Conservation (phyloP, 1,140 invertebrate genomes). For the Ips nitidus region DNA sequence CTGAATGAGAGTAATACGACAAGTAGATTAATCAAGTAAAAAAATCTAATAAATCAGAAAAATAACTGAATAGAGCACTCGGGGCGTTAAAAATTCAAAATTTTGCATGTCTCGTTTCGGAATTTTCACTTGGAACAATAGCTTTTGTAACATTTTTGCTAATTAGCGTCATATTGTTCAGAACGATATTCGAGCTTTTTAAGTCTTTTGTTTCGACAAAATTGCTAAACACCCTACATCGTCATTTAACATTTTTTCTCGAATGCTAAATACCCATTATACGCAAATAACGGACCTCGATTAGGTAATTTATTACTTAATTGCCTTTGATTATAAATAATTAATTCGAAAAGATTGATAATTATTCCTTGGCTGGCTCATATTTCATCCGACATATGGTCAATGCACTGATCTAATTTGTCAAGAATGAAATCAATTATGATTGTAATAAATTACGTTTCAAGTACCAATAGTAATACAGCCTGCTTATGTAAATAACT, state of each 20-base stretch:
- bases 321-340: slow-evolving; percentile 3
- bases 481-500: not conserved
- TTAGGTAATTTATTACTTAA: slow-evolving; percentile 11
- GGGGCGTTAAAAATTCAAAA: not conserved
- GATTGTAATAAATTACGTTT: not conserved
- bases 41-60: too few relatives aligned
- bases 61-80: too few relatives aligned
- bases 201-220: slow-evolving; percentile 28
- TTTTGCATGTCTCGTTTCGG: not conserved
- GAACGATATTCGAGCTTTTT: slow-evolving; percentile 12
- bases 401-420: slow-evolving; percentile 2
- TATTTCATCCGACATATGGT: not conserved
- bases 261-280: slow-evolving; percentile 17
- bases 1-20: not conserved
- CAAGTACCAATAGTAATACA: not conserved
- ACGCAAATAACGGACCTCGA: slow-evolving; percentile 8
- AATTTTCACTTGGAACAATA: slow-evolving; percentile 14
- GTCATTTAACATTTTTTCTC: slow-evolving; percentile 17
- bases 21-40: too few relatives aligned
- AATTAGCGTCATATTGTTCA: slow-evolving; percentile 26
- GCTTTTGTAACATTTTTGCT: slow-evolving; percentile 13
- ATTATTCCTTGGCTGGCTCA: slow-evolving; percentile 1
- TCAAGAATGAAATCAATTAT: not conserved
- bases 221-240: slow-evolving; percentile 17
- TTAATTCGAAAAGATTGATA: not conserved